Evolutionary conservation across 2,888 invertebrate species (phyloP).

Genomic region (Himalopsyche kuldschensis): DNA sequence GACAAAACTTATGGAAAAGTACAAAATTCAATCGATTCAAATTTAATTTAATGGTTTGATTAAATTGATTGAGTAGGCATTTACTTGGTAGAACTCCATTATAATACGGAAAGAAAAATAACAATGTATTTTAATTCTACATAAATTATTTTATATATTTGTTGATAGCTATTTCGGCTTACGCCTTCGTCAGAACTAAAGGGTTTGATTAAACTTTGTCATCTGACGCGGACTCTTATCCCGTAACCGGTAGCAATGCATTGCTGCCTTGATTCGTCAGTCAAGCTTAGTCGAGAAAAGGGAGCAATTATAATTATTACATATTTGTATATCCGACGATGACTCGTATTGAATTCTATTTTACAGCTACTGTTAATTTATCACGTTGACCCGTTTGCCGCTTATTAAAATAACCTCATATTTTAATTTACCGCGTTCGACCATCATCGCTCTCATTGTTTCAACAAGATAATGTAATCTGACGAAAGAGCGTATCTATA

Average conservation of each 20-base stretch:
- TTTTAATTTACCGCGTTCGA: neutral
- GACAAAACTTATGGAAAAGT: no score
- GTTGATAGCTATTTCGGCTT: no score
- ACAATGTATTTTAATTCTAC: no score
- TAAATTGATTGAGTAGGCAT: no score
- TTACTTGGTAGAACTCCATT: no score
- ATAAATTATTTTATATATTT: no score
- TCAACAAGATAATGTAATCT: neutral
- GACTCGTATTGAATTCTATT: neutral
- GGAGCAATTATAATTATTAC: neutral
- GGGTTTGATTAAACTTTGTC: no score
- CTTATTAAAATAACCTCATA: neutral
- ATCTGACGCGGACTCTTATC: no score
- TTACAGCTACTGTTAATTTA: neutral
- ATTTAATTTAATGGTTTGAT: no score
- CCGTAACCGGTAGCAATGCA: neutral
- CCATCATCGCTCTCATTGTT: neutral
- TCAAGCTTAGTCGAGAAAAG: neutral
- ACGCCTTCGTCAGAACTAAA: no score
- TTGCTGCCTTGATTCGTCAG: neutral
- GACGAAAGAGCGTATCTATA: neutral
- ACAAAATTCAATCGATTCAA: no score
- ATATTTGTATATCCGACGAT: neutral
- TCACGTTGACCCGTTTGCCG: neutral
- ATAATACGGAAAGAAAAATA: no score